Percentiles rank a stretch among this genome's conserved stretches.
Evolutionary conservation across 2,888 invertebrate species (phyloP).

Genomic region (Oxytorus armatus): DNA sequence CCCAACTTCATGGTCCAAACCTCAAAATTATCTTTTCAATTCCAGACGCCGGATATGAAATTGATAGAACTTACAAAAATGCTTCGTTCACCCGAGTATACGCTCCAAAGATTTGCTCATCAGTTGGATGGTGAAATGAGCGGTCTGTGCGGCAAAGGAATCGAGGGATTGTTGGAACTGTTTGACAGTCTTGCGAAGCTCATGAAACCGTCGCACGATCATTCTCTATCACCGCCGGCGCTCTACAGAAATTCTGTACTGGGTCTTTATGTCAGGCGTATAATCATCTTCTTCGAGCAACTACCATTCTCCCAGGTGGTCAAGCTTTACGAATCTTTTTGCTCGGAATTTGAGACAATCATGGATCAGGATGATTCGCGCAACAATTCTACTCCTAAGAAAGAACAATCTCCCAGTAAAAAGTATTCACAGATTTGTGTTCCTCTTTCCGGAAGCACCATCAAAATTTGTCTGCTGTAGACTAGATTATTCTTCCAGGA

Average conservation of each 20-base stretch:
- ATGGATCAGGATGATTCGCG: slow-evolving; percentile 35
- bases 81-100: slow-evolving; percentile 88
- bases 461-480: neutral
- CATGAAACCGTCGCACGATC: slow-evolving; percentile 85
- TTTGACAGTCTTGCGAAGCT: slow-evolving; percentile 89
- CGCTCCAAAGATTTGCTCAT: slow-evolving; percentile 86
- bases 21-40: slow-evolving; percentile 64
- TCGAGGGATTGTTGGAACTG: slow-evolving; percentile 86
- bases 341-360: slow-evolving; percentile 86
- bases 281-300: slow-evolving; percentile 93
- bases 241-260: slow-evolving; percentile 83
- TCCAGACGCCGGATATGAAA: slow-evolving; percentile 91
- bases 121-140: slow-evolving; percentile 87
- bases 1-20: neutral
- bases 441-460: neutral
- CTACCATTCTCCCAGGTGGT: slow-evolving; percentile 94
- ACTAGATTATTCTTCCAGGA: slow-evolving; percentile 74
- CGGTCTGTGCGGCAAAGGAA: slow-evolving; percentile 86
- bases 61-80: slow-evolving; percentile 88
- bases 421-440: slow-evolving; percentile 51
- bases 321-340: slow-evolving; percentile 89
- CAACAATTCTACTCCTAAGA: slow-evolving; percentile 17
- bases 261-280: slow-evolving; percentile 93
- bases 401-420: slow-evolving; percentile 53
- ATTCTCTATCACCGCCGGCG: slow-evolving; percentile 74